These are phyloP conservation scores for Cecropterus lyciades DNA, from an alignment of 1,140 invertebrate genomes.

Conservation along the genomic window DNA sequence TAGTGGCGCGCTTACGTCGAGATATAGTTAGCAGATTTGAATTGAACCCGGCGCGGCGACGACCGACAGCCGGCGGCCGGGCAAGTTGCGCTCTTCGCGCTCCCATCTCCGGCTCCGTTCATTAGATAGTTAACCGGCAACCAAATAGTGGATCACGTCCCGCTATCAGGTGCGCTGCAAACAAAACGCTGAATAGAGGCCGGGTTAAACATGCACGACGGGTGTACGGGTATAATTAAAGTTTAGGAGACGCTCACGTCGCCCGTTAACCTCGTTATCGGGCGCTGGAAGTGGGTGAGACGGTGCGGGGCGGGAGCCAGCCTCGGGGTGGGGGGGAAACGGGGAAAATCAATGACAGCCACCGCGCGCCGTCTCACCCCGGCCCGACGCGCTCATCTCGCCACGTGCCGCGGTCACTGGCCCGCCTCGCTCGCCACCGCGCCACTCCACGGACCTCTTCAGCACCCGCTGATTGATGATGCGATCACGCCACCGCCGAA, in stretches of 20 bases:
- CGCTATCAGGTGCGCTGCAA: constrained; percentile 78
- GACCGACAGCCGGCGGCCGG: constrained; percentile 41
- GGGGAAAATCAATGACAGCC: constrained; percentile 82
- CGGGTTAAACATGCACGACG: constrained; percentile 82
- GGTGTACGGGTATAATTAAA: constrained; percentile 83
- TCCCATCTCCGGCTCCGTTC: constrained; percentile 60
- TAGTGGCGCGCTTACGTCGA: constrained; percentile 52
- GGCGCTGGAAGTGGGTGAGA: constrained; percentile 82
- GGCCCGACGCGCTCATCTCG: constrained; percentile 80
- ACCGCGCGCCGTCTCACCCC: constrained; percentile 79
- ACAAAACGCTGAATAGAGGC: constrained; percentile 80
- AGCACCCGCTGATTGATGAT: constrained; percentile 38
- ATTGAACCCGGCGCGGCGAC: constrained; percentile 48
- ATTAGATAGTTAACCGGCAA: constrained; percentile 64
- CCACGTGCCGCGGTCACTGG: constrained; percentile 82
- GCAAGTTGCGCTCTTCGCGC: constrained; percentile 48
- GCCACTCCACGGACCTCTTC: constrained; percentile 34
- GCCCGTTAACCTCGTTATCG: constrained; percentile 84
- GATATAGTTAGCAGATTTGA: constrained; percentile 60
- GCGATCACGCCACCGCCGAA: constrained; percentile 39
- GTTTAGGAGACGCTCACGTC: constrained; percentile 83
- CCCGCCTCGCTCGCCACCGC: constrained; percentile 53
- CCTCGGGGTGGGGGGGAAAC: constrained; percentile 59
- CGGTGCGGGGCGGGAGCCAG: constrained; percentile 37
- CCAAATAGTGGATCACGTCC: constrained; percentile 65